A percentile compares a stretch with the other conserved stretches of the same genome.
phyloP scores from a whole-genome alignment of 1,140 invertebrate species.

The Potamilus streckersoni region DNA sequence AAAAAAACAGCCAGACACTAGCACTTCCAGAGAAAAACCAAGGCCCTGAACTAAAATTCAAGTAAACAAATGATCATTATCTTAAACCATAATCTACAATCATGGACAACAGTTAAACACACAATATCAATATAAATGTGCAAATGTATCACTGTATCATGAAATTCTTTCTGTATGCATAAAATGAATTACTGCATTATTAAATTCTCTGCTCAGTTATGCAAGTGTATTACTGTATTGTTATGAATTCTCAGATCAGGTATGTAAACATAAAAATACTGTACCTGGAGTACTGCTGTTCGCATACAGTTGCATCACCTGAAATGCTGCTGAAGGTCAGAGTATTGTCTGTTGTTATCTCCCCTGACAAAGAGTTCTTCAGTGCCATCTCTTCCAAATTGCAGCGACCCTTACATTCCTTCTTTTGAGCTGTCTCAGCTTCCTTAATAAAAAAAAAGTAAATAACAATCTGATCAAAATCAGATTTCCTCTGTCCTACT shows the following conservation, averaged over 20 bases:
- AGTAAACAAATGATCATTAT: too few relatives aligned
- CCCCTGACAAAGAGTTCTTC: conserved; percentile 37
- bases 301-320: conserved; percentile 60
- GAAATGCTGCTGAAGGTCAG: conserved; percentile 60
- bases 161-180: too few relatives aligned
- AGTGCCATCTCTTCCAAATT: conserved; percentile 56
- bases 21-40: too few relatives aligned
- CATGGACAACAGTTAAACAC: too few relatives aligned
- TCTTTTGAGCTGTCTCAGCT: conserved; percentile 41
- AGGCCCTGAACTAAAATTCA: too few relatives aligned
- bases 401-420: conserved; percentile 41
- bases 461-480: too few relatives aligned
- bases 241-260: background rate
- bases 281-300: conserved; percentile 64
- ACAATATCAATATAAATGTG: too few relatives aligned
- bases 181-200: background rate
- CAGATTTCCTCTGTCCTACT: too few relatives aligned
- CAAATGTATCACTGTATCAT: too few relatives aligned
- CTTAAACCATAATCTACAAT: too few relatives aligned
- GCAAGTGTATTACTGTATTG: background rate
- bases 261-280: background rate
- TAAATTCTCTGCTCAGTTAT: background rate
- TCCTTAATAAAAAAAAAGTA: conserved; percentile 26
- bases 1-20: too few relatives aligned
- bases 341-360: conserved; percentile 54